Evolutionary conservation across 1,140 invertebrate genomes (phyloP).

Genomic region (Cepaea nemoralis): DNA sequence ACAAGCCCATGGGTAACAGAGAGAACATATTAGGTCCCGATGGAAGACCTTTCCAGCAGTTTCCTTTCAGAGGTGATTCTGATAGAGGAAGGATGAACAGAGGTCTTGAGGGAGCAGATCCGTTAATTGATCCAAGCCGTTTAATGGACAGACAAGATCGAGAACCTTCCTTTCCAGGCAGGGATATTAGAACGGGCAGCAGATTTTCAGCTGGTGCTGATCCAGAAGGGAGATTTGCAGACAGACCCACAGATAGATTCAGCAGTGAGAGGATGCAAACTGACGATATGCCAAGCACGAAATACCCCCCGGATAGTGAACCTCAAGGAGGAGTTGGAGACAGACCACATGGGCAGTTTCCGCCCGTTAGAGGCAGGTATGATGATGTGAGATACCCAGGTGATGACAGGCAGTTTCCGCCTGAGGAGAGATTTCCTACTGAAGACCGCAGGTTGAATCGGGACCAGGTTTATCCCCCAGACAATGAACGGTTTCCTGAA

Average conservation of each 20-base stretch:
- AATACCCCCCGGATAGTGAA: constrained; percentile 33
- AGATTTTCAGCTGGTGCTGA: background rate
- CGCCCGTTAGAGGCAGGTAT: constrained; percentile 1
- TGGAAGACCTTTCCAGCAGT: constrained; percentile 1
- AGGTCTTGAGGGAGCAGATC: background rate
- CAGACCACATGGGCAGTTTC: constrained; percentile 8
- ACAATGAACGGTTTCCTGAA: constrained; percentile 9
- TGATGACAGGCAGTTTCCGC: constrained; percentile 25
- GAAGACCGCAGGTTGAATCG: background rate
- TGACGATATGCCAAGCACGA: constrained; percentile 22
- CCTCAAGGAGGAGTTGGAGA: background rate
- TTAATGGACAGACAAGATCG: background rate
- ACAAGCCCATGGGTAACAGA: background rate
- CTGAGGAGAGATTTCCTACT: constrained; percentile 26
- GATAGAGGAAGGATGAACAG: constrained; percentile 19
- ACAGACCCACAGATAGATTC: background rate
- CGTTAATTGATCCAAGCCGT: background rate
- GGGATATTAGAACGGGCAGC: background rate
- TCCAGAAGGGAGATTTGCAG: constrained; percentile 6
- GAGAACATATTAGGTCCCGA: background rate
- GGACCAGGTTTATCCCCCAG: constrained; percentile 1
- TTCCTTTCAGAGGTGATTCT: background rate
- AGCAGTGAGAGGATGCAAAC: too few species aligned
- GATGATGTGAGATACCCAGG: constrained; percentile 1
- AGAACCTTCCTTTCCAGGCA: background rate